phyloP scores from a whole-genome alignment of 2,113 vertebrate species.

The Patagioenas fasciata region DNA sequence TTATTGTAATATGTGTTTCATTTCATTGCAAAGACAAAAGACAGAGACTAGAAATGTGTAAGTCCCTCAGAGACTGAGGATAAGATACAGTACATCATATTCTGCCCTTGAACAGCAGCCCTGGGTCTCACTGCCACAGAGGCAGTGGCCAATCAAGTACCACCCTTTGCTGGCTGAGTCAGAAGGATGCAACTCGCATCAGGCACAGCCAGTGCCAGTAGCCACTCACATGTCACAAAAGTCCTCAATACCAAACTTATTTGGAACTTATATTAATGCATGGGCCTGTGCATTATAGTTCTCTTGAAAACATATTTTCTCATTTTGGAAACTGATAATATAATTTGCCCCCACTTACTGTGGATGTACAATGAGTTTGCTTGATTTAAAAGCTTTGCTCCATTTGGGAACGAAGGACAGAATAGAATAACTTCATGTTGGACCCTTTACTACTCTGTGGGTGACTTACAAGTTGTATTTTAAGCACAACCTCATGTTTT shows the following conservation, averaged over 20 bases:
- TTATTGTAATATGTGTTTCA: neutral
- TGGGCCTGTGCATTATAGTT: constrained; percentile 9
- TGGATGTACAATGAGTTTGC: constrained; percentile 27
- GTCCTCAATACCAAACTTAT: neutral
- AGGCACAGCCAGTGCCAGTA: neutral
- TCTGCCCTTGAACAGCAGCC: neutral
- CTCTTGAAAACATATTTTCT: constrained; percentile 57
- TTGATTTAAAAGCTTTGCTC: constrained; percentile 46
- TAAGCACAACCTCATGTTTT: constrained; percentile 45
- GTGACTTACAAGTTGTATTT: constrained; percentile 26
- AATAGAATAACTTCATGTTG: constrained; percentile 37
- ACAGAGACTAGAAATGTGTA: neutral
- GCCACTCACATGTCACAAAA: neutral
- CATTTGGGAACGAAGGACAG: constrained; percentile 29
- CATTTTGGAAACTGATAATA: constrained; percentile 54
- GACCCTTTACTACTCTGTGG: constrained; percentile 17
- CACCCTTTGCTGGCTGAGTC: rapidly evolving
- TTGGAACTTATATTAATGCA: neutral
- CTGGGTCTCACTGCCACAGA: neutral
- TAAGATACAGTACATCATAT: neutral
- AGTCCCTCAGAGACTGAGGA: neutral
- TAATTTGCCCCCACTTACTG: constrained; percentile 37
- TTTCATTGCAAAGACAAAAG: neutral
- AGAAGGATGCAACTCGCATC: neutral
- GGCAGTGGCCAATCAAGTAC: neutral